phyloP scores from a whole-genome alignment of 2,888 invertebrate species.

The Melanostoma mellinum region DNA sequence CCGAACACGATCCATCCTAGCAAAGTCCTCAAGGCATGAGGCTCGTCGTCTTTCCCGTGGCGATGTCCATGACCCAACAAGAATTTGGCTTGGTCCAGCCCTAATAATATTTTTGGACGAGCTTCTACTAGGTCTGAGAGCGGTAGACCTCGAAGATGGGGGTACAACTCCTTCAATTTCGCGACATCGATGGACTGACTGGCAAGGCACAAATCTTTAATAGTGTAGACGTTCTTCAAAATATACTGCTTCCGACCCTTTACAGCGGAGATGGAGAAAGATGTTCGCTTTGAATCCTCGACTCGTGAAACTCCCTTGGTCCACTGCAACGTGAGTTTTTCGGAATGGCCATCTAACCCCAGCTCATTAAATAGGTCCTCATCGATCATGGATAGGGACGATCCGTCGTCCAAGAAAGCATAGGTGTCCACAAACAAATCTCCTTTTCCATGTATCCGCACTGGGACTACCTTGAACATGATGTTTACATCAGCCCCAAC shows the following conservation, averaged over 20 bases:
- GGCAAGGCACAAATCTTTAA: background rate
- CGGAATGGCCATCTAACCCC: conserved; percentile 4
- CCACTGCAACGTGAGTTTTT: conserved; percentile 17
- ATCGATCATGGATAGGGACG: background rate
- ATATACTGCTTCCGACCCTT: background rate
- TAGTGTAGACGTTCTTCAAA: conserved; percentile 4
- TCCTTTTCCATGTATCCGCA: conserved; percentile 1
- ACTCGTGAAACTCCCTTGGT: conserved; percentile 10
- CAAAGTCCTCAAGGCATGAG: conserved; percentile 5
- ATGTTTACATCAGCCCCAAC: background rate
- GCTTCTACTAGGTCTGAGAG: background rate
- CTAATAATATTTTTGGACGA: conserved; percentile 11
- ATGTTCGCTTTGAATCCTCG: conserved; percentile 13
- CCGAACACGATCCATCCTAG: conserved; percentile 29
- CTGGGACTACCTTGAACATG: conserved; percentile 10
- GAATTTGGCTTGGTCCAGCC: conserved; percentile 16
- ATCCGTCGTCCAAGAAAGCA: background rate
- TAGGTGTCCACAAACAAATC: conserved; percentile 15
- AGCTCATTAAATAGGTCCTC: conserved; percentile 26
- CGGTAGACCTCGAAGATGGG: background rate
- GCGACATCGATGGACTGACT: conserved; percentile 4
- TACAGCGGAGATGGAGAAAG: background rate
- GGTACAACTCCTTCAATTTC: background rate
- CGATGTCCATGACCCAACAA: conserved; percentile 6
- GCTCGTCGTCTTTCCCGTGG: background rate